Percentiles rank a stretch among this genome's conserved stretches.
Conservation (phyloP, 2,113 vertebrate species). For the Dasyurus viverrinus region DNA sequence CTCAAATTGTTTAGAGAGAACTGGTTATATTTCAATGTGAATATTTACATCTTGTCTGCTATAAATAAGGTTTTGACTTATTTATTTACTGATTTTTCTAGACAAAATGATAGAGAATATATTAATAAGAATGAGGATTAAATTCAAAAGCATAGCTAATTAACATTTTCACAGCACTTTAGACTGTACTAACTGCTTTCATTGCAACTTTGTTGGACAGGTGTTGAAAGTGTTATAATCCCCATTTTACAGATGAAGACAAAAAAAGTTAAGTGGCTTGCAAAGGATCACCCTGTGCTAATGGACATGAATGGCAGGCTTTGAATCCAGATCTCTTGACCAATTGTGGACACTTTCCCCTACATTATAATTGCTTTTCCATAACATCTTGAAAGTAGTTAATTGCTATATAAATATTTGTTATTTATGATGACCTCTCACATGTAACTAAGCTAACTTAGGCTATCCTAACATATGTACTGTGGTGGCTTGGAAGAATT, state of each 20-base stretch:
- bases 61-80: not conserved
- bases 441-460: conserved; percentile 3
- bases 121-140: not conserved
- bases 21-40: not conserved
- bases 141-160: not conserved
- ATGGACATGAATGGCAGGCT: not conserved
- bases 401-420: not conserved
- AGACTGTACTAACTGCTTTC: not conserved
- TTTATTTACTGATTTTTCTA: not conserved
- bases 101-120: not conserved
- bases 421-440: not conserved
- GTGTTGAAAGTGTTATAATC: not conserved
- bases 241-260: not conserved
- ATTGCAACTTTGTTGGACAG: not conserved
- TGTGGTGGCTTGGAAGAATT: conserved; percentile 15
- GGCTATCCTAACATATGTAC: not conserved
- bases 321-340: not conserved
- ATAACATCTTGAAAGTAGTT: not conserved
- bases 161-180: not conserved
- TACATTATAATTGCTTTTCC: not conserved
- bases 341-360: not conserved
- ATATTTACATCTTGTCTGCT: not conserved
- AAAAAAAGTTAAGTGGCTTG: not conserved
- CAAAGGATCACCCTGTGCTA: not conserved
- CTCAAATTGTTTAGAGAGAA: not conserved